These are phyloP conservation scores for Callithrix jacchus DNA, from an alignment of 2,113 vertebrate genomes.

Conservation along the genomic window DNA sequence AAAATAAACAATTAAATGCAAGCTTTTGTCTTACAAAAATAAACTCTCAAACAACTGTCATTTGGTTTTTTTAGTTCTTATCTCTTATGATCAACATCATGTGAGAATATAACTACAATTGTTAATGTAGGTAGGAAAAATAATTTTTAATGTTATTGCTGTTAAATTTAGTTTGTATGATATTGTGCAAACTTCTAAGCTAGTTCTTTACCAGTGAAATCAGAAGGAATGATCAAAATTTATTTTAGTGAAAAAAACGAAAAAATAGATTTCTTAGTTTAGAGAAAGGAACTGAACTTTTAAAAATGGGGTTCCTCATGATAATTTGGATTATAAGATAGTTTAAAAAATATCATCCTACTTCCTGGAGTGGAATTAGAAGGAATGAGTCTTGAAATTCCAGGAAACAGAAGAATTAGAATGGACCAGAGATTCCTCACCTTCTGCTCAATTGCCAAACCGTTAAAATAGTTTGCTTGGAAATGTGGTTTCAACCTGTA, in stretches of 20 bases:
- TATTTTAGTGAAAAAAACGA: background rate
- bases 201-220: slow-evolving; percentile 10
- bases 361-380: background rate
- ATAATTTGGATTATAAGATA: background rate
- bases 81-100: slow-evolving; percentile 47
- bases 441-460: background rate
- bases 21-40: slow-evolving; percentile 74
- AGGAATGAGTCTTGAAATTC: background rate
- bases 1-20: slow-evolving; percentile 71
- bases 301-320: background rate
- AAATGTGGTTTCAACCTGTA: background rate
- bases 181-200: slow-evolving; percentile 3
- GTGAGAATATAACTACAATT: slow-evolving; percentile 50
- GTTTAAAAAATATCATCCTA: background rate
- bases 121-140: slow-evolving; percentile 28
- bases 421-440: background rate
- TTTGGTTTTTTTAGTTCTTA: slow-evolving; percentile 33
- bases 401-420: background rate
- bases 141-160: background rate
- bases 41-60: slow-evolving; percentile 68
- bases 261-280: background rate
- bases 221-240: background rate
- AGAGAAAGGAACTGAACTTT: slow-evolving; percentile 22
- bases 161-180: slow-evolving; percentile 39
- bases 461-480: background rate